A percentile compares a stretch with the other conserved stretches of the same genome.
phyloP scores from a whole-genome alignment of 2,113 vertebrate species.

The Melospiza melodia region DNA sequence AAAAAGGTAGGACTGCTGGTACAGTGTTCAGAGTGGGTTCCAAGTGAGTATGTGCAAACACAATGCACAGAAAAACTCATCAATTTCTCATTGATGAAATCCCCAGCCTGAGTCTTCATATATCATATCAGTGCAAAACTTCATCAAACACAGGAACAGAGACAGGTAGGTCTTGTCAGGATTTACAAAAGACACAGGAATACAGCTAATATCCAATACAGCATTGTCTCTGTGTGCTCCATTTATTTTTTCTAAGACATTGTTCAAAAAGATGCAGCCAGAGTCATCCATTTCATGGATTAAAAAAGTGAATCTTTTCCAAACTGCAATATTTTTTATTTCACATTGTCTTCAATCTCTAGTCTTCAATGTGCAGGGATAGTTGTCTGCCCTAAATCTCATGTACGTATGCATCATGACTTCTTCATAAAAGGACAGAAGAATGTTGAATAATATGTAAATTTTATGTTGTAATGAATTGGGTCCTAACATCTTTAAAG shows the following conservation, averaged over 20 bases:
- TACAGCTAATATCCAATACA: neutral
- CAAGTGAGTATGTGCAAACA: neutral
- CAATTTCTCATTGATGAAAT: conserved; percentile 13
- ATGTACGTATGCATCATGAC: conserved; percentile 68
- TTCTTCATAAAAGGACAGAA: conserved; percentile 78
- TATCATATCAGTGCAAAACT: conserved; percentile 28
- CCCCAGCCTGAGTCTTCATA: neutral
- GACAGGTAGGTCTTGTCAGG: conserved; percentile 20
- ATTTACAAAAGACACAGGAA: conserved; percentile 22
- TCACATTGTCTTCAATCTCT: conserved; percentile 39
- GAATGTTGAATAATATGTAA: conserved; percentile 85
- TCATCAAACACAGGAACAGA: neutral
- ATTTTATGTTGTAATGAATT: conserved; percentile 87
- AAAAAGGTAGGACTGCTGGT: neutral
- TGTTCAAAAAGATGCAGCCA: neutral
- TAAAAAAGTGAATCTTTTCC: conserved; percentile 32
- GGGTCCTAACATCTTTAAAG: conserved; percentile 86
- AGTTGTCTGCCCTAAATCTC: conserved; percentile 65
- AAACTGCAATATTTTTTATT: conserved; percentile 37
- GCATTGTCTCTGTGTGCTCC: neutral
- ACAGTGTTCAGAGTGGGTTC: neutral
- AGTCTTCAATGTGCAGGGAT: neutral
- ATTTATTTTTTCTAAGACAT: conserved; percentile 14
- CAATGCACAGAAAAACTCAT: neutral
- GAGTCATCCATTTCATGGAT: conserved; percentile 26